These are phyloP conservation scores for Spea bombifrons DNA, from an alignment of 2,113 vertebrate species.

Conservation along the genomic window DNA sequence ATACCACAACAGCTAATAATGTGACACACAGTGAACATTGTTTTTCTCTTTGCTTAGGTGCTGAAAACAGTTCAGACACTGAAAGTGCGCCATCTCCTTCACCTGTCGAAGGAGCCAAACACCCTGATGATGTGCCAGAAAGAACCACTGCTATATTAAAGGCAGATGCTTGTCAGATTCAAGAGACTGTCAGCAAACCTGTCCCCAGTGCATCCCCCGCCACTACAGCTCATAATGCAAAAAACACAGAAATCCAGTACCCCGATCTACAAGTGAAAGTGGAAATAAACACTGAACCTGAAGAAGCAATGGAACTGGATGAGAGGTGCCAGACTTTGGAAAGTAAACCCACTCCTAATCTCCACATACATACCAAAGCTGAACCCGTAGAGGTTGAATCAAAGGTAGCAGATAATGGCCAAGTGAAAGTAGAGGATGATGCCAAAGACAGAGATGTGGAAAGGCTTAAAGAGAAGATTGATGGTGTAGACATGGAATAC, in stretches of 20 bases:
- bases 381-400: conserved; percentile 81
- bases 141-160: conserved; percentile 62
- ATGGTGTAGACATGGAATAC: conserved; percentile 64
- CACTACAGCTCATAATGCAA: conserved; percentile 55
- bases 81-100: conserved; percentile 97
- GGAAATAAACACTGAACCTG: conserved; percentile 72
- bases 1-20: background rate
- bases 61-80: conserved; percentile 96
- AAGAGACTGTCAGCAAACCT: conserved; percentile 63
- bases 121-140: conserved; percentile 67
- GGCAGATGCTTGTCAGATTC: conserved; percentile 58
- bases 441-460: conserved; percentile 78
- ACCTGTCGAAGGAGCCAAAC: conserved; percentile 81
- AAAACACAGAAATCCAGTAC: conserved; percentile 69
- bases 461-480: conserved; percentile 69
- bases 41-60: conserved; percentile 59
- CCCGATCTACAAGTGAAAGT: conserved; percentile 75
- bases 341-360: conserved; percentile 61
- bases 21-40: background rate
- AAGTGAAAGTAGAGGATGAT: conserved; percentile 83
- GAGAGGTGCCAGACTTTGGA: conserved; percentile 63
- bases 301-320: conserved; percentile 72
- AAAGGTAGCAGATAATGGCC: conserved; percentile 71
- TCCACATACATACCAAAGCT: conserved; percentile 73
- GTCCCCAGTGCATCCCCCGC: conserved; percentile 57